phyloP scores from a whole-genome alignment of 64 coral and sea anemone species.

The Exaiptasia diaphana region DNA sequence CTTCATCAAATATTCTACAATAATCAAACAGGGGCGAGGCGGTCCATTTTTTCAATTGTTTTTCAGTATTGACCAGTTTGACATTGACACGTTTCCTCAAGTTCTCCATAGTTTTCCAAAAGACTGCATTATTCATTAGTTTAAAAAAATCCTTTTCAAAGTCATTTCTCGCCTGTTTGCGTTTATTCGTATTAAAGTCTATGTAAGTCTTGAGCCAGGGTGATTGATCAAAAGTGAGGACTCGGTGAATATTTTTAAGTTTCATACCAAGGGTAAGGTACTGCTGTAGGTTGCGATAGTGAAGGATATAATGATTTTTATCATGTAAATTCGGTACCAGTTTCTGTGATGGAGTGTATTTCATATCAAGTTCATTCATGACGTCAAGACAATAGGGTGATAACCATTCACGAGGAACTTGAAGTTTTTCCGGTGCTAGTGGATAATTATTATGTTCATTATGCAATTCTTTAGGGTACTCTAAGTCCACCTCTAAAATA shows the following conservation, averaged over 20 bases:
- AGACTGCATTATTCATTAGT: neutral
- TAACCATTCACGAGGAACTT: neutral
- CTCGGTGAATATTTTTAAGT: neutral
- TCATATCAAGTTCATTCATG: neutral
- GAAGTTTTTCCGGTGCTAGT: neutral
- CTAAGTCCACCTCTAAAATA: neutral
- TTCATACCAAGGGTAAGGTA: neutral
- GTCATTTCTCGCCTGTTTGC: neutral
- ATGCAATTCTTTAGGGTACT: neutral
- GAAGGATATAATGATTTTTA: neutral
- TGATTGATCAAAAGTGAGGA: neutral
- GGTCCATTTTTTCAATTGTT: neutral
- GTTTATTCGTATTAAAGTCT: neutral
- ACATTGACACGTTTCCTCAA: neutral
- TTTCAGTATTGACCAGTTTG: neutral
- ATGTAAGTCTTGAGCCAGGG: neutral
- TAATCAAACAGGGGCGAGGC: neutral
- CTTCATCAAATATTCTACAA: neutral
- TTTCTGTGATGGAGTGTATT: neutral
- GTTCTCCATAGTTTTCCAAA: slow-evolving; percentile 26
- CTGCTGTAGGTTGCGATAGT: neutral
- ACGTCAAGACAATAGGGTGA: too few species aligned
- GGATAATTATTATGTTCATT: neutral
- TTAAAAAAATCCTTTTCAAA: slow-evolving; percentile 6
- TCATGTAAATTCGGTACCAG: neutral